Evolutionary conservation across 2,113 vertebrate species (phyloP).

Genomic region (Rhinoptilus africanus): DNA sequence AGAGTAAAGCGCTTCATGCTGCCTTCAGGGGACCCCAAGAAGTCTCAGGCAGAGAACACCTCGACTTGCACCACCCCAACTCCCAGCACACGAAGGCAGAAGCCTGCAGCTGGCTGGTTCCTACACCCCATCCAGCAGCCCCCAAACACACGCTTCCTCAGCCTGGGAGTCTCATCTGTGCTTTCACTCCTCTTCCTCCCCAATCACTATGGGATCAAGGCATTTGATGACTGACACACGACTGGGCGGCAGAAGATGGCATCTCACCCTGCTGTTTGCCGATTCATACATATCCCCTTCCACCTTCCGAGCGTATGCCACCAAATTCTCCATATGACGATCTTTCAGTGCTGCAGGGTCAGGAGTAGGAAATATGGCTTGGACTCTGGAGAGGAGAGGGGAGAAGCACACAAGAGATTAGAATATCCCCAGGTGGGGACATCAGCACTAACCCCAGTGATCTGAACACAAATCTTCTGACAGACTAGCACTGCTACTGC

Average conservation of each 20-base stretch:
- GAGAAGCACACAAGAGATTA: neutral
- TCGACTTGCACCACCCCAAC: neutral
- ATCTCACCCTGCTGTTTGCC: conserved; percentile 87
- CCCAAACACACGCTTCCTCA: neutral
- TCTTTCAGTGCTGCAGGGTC: conserved; percentile 93
- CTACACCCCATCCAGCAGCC: neutral
- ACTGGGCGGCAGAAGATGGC: neutral
- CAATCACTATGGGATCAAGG: neutral
- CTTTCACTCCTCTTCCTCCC: neutral
- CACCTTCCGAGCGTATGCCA: conserved; percentile 91
- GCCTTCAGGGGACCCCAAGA: neutral
- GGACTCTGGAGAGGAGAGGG: conserved; percentile 76
- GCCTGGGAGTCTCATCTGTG: neutral
- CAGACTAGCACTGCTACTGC: neutral
- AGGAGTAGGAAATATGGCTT: conserved; percentile 94
- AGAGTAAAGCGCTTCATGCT: neutral
- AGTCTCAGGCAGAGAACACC: neutral
- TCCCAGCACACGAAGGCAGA: too few species aligned
- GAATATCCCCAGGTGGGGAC: neutral
- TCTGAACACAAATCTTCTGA: neutral
- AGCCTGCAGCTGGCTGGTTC: neutral
- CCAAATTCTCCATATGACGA: conserved; percentile 89
- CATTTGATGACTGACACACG: neutral
- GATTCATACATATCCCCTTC: conserved; percentile 97
- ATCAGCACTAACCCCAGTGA: neutral